Evolutionary conservation across 2,888 invertebrate species (phyloP), one percentile per base, ranked within the genome.

Genomic region (Eremobia ochroleuca): DNA sequence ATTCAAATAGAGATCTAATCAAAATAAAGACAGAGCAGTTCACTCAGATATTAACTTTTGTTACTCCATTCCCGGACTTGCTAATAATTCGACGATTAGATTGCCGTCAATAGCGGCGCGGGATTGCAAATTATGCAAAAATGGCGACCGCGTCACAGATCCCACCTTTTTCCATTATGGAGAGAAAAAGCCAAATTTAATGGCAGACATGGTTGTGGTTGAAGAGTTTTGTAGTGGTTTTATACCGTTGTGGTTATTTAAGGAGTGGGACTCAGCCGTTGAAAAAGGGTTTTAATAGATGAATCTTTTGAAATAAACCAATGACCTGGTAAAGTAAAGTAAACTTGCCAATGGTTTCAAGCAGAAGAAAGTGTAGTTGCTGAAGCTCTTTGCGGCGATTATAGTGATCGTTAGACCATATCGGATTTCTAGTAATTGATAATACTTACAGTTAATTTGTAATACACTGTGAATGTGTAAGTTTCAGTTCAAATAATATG

Each of bases 51-150:
- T 73, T 76, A 80, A 86, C 73, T 78, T 82, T 70, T 6, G 34
- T 75, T 82, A 87, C 72, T 82, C 55, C 28, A 79, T 80, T 85
- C 68, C 55, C 55, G 70, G 73, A 72, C 76, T 75, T 43, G 21
- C 49, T 81, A 83, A 83, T 85, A 82, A 87, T 87, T 82, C 59
- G 78, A 59, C 70, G 73, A 82, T 86, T 75, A 82, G 76, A 83
- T 86, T 83, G 73, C 69, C 80, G 70, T 76, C 80, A 83, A 82
- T 83, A 79, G 70, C 61, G 70, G 76, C 62, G 76, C 55, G 75
- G 68, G 77, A 83, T 83, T 86, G 77, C 81, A 67, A 89, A 89
- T 83, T 88, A 88, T 88, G 85, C 76, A 86, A 89, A 89, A 82
- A 83, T 74, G 73, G 77, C 73, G 34, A 71, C 66, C 74, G 68